Evolutionary conservation across 2,888 invertebrate species (phyloP), one percentile per base, ranked within the genome.

Genomic region (Calameuta idolon): DNA sequence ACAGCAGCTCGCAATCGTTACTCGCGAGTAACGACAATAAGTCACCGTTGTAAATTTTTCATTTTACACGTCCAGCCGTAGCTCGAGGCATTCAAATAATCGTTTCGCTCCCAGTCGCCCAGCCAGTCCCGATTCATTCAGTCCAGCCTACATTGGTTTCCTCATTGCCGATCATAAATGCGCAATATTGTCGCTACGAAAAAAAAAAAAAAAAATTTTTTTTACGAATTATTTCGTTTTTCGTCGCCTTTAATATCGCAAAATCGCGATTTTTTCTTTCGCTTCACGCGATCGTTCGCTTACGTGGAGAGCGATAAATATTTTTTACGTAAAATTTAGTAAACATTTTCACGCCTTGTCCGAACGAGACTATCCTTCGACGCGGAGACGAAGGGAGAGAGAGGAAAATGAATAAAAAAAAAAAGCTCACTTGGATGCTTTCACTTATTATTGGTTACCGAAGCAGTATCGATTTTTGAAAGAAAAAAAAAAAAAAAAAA

Each of bases 351-450:
- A 75, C 76, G 76, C 71, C 37, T 35, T 79, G 81, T 81, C 77
- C 79, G 81, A 78, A 81, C 77, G 77, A 81, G 79, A 76, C 23
- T 55, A 1, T 55, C 55, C 23, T 55, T 23, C 23, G 55, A 23
- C 9, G 55, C 55, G 40, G 23, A 9, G 23, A 55, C 23, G 55
- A 55, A 12, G 11, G 12, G n/a, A 69, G 71, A 31, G 23, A 69
- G 69, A 73, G 69, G 33, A 37, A 34, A 23, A 33, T 40, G 23
- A 37, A 71, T 71, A 71, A 34, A 37, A 12, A 74, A 35, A 74
- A 71, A 55, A 71, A 31, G n/a, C 30, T 34, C n/a, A 71, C 34
- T 69, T 55, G 75, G 55, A 74, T 69, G n/a, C 76, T 74, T 55
- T 23, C 23, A 55, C 23, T 55, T 55, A 55, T 23, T 55, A 55